These are phyloP conservation scores for Eristalis intricaria DNA, from an alignment of 2,888 invertebrate genomes.

Conservation along the genomic window DNA sequence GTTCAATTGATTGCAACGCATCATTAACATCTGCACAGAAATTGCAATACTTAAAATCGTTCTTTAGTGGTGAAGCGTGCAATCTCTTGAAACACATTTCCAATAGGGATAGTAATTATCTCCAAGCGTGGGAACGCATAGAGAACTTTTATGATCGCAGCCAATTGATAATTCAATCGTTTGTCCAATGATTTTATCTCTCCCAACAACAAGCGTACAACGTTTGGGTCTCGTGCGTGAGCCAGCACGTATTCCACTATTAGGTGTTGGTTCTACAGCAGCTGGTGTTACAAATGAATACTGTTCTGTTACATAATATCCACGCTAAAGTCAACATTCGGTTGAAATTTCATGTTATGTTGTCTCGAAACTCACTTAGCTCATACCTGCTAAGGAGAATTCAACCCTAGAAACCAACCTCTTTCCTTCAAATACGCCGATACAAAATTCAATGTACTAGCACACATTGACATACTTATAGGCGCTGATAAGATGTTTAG, in stretches of 20 bases:
- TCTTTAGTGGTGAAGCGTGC: not conserved
- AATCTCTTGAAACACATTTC: not conserved
- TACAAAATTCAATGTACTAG: not conserved
- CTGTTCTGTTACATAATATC: no score
- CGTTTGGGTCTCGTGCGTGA: not conserved
- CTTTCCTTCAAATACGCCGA: no score
- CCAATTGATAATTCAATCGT: no score
- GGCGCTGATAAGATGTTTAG: no score
- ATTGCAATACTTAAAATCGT: no score
- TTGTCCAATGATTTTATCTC: not conserved
- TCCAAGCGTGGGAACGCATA: not conserved
- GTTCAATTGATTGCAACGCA: no score
- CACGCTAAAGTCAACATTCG: not conserved
- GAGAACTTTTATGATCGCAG: no score
- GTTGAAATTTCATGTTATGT: not conserved
- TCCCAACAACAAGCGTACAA: not conserved
- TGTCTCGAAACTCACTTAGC: not conserved
- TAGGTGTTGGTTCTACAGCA: no score
- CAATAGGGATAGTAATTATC: not conserved
- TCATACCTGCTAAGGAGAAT: no score
- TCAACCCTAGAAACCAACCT: not conserved
- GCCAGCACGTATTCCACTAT: no score
- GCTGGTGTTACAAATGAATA: conserved; percentile 12
- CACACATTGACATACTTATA: not conserved
- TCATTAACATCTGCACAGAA: no score